Evolutionary conservation across 2,888 invertebrate species (phyloP).

Genomic region (Lasiommata megera): DNA sequence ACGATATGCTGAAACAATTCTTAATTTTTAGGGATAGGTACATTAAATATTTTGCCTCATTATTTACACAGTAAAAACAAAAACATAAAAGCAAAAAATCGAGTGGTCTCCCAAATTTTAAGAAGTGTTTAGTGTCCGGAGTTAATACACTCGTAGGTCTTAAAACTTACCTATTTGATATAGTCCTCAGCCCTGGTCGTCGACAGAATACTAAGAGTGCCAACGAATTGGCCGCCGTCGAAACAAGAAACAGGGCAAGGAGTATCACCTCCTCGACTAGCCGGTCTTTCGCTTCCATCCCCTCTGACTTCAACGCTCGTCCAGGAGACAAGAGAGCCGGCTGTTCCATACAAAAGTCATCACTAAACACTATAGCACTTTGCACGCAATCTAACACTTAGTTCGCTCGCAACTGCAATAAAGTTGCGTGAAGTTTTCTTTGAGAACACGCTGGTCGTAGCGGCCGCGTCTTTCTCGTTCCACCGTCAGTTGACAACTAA

Average conservation of each 20-base stretch:
- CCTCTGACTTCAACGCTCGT: conserved; percentile 74
- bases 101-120: neutral
- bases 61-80: too few species aligned
- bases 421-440: conserved; percentile 71
- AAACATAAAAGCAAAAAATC: too few species aligned
- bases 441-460: conserved; percentile 71
- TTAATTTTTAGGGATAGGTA: neutral
- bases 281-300: conserved; percentile 73
- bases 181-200: conserved; percentile 86
- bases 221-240: conserved; percentile 86
- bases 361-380: conserved; percentile 64
- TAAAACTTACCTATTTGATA: conserved; percentile 87
- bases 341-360: conserved; percentile 71
- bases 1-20: neutral
- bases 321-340: conserved; percentile 66
- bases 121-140: too few species aligned
- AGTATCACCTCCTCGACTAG: conserved; percentile 74
- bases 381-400: conserved; percentile 66
- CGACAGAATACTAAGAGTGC: conserved; percentile 88
- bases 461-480: conserved; percentile 75
- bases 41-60: neutral
- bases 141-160: too few species aligned
- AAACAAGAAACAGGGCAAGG: conserved; percentile 82
- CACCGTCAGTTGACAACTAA: conserved; percentile 73
- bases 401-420: conserved; percentile 64